A percentile compares a stretch with the other conserved stretches of the same genome.
Evolutionary conservation across 2,797 vertebrate genomes (phyloP).

Genomic region (Prionace glauca): DNA sequence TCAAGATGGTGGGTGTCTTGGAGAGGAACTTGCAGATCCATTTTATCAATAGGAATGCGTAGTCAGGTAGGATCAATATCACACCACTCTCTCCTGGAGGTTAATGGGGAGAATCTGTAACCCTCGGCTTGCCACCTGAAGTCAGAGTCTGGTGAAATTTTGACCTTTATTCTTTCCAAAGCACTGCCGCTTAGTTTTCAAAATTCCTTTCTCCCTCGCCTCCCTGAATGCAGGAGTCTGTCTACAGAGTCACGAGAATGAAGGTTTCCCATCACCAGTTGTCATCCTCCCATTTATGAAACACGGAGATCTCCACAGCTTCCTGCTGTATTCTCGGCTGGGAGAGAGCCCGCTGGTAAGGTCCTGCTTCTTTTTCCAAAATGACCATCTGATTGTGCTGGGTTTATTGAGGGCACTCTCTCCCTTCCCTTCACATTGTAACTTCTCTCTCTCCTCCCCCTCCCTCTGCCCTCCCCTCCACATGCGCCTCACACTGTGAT

Average conservation of each 20-base stretch:
- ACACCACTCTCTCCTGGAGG: no score
- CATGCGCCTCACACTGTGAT: no score
- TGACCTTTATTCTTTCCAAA: background rate
- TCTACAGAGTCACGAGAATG: conserved; percentile 82
- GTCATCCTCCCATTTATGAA: conserved; percentile 91
- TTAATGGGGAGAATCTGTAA: no score
- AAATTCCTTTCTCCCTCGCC: background rate
- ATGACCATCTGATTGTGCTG: background rate
- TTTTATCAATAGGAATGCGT: no score
- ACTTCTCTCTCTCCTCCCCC: no score
- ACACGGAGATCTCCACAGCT: conserved; percentile 86
- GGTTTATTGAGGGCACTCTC: background rate
- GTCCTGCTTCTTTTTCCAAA: background rate
- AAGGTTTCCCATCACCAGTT: conserved; percentile 81
- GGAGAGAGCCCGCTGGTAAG: conserved; percentile 79
- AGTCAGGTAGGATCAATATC: no score
- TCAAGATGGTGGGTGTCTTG: no score
- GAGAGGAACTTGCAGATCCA: no score
- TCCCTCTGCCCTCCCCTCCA: background rate
- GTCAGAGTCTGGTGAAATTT: no score
- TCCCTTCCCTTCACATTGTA: background rate
- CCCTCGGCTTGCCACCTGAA: no score
- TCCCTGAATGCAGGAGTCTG: conserved; percentile 69
- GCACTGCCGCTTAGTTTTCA: background rate
- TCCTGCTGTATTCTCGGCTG: conserved; percentile 80